Evolutionary conservation across 2,888 invertebrate species (phyloP).

Genomic region (Stramonita haemastoma): DNA sequence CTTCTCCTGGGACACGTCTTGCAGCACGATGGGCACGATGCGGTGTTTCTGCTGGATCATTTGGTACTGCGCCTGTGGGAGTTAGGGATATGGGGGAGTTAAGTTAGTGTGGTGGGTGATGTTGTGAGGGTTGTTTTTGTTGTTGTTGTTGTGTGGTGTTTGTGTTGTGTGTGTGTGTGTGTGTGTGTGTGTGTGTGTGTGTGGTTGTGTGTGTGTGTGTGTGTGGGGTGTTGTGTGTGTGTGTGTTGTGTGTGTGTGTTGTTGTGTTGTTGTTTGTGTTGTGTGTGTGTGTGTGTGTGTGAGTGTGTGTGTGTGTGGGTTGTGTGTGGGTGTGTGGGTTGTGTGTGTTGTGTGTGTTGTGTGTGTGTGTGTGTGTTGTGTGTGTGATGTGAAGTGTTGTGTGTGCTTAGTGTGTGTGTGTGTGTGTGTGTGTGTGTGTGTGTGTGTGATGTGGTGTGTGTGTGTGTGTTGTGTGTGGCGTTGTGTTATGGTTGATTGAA

Average conservation of each 20-base stretch:
- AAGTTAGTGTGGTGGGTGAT: background rate
- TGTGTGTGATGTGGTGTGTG: no score
- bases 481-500: no score
- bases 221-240: background rate
- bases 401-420: no score
- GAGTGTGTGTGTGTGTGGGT: no score
- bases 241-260: background rate
- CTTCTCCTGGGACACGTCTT: slow-evolving; percentile 52
- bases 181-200: background rate
- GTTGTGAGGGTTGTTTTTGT: background rate
- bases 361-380: no score
- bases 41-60: slow-evolving; percentile 60
- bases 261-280: background rate
- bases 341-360: no score
- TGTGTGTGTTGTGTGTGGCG: no score
- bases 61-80: slow-evolving; percentile 47
- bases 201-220: background rate
- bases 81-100: background rate
- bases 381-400: no score
- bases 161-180: background rate
- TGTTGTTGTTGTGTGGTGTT: background rate
- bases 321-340: no score
- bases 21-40: slow-evolving; percentile 60
- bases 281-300: no score
- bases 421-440: no score